A percentile compares a stretch with the other conserved stretches of the same genome.
Evolutionary conservation across 2,888 invertebrate species (phyloP).

Genomic region (Rhagium mordax): DNA sequence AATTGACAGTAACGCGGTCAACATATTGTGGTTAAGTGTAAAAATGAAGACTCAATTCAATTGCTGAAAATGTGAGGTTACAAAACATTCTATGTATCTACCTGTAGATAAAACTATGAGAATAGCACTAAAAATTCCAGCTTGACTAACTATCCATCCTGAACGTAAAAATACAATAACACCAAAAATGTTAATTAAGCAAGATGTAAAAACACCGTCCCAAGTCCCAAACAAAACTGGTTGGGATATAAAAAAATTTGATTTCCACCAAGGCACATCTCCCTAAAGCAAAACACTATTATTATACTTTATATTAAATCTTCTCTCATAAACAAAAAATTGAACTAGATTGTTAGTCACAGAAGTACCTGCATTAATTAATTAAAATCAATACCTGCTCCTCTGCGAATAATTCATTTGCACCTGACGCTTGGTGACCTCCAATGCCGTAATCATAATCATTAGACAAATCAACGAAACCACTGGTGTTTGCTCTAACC

Average conservation of each 20-base stretch:
- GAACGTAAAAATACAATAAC: slow-evolving; percentile 97
- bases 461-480: slow-evolving; percentile 83
- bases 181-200: slow-evolving; percentile 97
- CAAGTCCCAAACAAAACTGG: slow-evolving; percentile 97
- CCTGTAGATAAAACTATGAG: slow-evolving; percentile 87
- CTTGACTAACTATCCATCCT: slow-evolving; percentile 97
- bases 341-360: slow-evolving; percentile 30
- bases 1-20: too few relatives aligned
- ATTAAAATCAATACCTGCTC: slow-evolving; percentile 79
- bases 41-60: background rate
- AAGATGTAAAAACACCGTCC: slow-evolving; percentile 98
- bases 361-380: slow-evolving; percentile 9
- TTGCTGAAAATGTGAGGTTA: background rate
- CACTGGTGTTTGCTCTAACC: slow-evolving; percentile 78
- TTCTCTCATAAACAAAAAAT: background rate
- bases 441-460: slow-evolving; percentile 84
- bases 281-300: slow-evolving; percentile 72
- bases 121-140: slow-evolving; percentile 86
- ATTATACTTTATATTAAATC: slow-evolving; percentile 1
- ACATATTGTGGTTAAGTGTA: too few relatives aligned
- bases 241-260: slow-evolving; percentile 96
- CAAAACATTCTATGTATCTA: slow-evolving; percentile 61
- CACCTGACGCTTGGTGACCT: slow-evolving; percentile 88
- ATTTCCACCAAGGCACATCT: slow-evolving; percentile 95
- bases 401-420: slow-evolving; percentile 92